Evolutionary conservation across 2,797 vertebrate species (phyloP).

Genomic region (Petrocephalus schoutedeni): DNA sequence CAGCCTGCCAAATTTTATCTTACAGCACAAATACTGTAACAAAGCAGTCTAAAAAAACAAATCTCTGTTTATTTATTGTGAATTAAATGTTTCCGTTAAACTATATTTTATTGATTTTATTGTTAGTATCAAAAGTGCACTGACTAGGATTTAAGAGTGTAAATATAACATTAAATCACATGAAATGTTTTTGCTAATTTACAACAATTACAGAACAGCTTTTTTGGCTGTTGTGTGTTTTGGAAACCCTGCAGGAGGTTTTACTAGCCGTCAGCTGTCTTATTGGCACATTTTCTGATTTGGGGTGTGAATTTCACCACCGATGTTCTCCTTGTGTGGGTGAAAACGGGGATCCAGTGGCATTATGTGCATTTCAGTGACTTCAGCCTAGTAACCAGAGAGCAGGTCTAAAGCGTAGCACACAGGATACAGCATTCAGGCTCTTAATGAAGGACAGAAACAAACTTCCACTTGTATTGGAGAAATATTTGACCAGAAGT

Average conservation of each 20-base stretch:
- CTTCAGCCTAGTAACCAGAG: no score
- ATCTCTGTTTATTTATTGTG: not conserved
- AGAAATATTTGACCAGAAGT: not conserved
- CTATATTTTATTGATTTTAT: not conserved
- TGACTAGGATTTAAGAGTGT: not conserved
- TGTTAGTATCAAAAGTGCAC: not conserved
- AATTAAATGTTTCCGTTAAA: not conserved
- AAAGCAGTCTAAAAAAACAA: no score
- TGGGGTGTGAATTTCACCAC: not conserved
- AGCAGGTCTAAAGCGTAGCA: no score
- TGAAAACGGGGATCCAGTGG: not conserved
- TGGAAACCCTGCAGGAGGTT: not conserved
- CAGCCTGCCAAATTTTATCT: not conserved
- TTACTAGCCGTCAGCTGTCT: not conserved
- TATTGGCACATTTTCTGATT: not conserved
- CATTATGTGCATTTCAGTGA: no score
- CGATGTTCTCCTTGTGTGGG: not conserved
- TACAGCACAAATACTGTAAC: not conserved
- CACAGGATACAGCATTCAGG: not conserved
- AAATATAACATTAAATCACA: not conserved
- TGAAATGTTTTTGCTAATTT: not conserved
- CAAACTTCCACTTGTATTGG: not conserved
- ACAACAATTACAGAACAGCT: not conserved
- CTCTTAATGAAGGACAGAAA: not conserved
- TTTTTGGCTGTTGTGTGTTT: not conserved